Base-by-base conservation (phyloP, 2,888 invertebrate genomes). In the Abscondita cerata region DNA sequence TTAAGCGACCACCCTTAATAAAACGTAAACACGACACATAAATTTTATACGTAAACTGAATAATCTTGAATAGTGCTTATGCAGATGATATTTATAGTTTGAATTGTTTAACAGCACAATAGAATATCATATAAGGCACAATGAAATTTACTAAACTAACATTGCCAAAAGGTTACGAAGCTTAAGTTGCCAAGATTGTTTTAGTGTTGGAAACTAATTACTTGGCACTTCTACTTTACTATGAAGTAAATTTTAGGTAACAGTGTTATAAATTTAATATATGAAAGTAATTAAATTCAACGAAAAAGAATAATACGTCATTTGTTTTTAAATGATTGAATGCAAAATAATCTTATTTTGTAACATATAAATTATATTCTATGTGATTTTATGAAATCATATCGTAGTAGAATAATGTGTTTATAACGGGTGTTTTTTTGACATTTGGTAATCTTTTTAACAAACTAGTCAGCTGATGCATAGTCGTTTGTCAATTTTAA, bases 101-200 rank as follows among this genome's bases (percentile, higher is more conserved):
- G 18, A 41, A 41, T 41, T 41, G 16, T 13, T 41, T 8, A 16
- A 16, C 8, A 41, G 8, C n/a, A 44, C 44, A 44, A 18, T 44
- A 44, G 16, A 44, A 44, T 44, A 44, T 19, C 19, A 44, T n/a
- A 19, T 44, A 18, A 19, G 18, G 44, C 19, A 44, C 44, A 44
- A 44, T 44, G 44, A 44, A 41, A 44, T 44, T 44, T 44, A 44
- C 18, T 44, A 44, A 44, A 44, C 16, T 18, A 15, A 44, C 44
- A 18, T 19, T 44, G 44, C 44, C 44, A 44, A 44, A 44, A 44
- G 44, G 44, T 44, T 44, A 44, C 44, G 34, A 51, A 48, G 33
- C 48, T 51, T 51, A 15, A 51, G 50, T 34, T 51, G 50, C 50
- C 50, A 51, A 34, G 15, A 51, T 33, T 51, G 34, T 34, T 51